Evolutionary conservation across 2,797 vertebrate genomes (phyloP).

Genomic region (Gallinago nigripennis): DNA sequence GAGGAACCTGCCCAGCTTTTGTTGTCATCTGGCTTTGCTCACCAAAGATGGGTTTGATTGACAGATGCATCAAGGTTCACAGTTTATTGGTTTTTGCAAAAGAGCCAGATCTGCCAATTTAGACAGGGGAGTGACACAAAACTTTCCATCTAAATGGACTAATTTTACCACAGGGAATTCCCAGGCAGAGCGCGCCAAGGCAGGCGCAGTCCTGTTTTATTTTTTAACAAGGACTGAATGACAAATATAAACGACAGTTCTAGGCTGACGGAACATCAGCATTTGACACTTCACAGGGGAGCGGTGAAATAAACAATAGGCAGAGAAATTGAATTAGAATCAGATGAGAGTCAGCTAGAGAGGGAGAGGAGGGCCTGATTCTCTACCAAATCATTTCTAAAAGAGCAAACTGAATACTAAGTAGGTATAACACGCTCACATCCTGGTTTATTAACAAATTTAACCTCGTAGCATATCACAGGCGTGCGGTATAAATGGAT

Average conservation of each 20-base stretch:
- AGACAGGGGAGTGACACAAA: slow-evolving; percentile 94
- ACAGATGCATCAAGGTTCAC: slow-evolving; percentile 92
- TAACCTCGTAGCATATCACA: neutral
- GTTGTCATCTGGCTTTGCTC: slow-evolving; percentile 89
- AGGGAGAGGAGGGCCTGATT: slow-evolving; percentile 37
- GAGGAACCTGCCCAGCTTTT: slow-evolving; percentile 80
- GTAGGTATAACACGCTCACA: neutral
- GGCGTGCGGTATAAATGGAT: neutral
- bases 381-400: slow-evolving; percentile 47
- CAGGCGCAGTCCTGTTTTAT: slow-evolving; percentile 80
- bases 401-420: slow-evolving; percentile 58
- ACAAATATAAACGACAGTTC: slow-evolving; percentile 91
- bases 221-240: slow-evolving; percentile 94
- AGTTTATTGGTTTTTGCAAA: slow-evolving; percentile 93
- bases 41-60: slow-evolving; percentile 89
- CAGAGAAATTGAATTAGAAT: slow-evolving; percentile 88
- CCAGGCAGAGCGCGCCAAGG: slow-evolving; percentile 81
- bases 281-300: slow-evolving; percentile 90
- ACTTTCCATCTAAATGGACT: slow-evolving; percentile 94
- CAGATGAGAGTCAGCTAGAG: slow-evolving; percentile 71
- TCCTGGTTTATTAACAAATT: slow-evolving; percentile 22
- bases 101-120: slow-evolving; percentile 95
- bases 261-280: slow-evolving; percentile 88
- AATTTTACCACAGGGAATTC: slow-evolving; percentile 94
- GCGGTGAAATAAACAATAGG: slow-evolving; percentile 88